Percentiles rank a stretch among this genome's conserved stretches.
phyloP scores from a whole-genome alignment of 2,113 vertebrate genomes.

The Neolamprologus modestus region DNA sequence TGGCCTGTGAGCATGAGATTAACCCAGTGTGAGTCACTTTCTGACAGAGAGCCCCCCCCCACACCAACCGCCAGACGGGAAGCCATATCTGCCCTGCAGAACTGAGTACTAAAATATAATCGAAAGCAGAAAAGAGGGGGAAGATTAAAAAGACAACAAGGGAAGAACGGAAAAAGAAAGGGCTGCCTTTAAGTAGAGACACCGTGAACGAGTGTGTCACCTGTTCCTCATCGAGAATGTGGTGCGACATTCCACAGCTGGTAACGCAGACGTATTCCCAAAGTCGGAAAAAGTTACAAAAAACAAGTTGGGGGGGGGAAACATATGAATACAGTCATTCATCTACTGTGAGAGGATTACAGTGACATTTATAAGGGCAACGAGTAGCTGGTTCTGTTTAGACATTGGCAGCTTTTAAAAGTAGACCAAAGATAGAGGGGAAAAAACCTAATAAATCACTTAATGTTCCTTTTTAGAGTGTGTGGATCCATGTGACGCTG shows the following conservation, averaged over 20 bases:
- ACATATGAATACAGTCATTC: conserved; percentile 16
- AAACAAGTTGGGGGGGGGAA: background rate
- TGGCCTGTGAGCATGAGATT: background rate
- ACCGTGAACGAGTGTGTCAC: conserved; percentile 12
- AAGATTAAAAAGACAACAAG: background rate
- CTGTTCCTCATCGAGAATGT: conserved; percentile 41
- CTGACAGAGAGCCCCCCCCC: background rate
- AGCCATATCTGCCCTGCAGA: background rate
- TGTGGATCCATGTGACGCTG: conserved; percentile 28
- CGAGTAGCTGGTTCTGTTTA: conserved; percentile 29
- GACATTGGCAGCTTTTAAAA: conserved; percentile 19
- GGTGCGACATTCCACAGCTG: conserved; percentile 53
- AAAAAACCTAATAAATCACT: conserved; percentile 24
- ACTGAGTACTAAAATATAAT: background rate
- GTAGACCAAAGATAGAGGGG: background rate
- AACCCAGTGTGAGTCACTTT: background rate
- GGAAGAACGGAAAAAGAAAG: background rate
- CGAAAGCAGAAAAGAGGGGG: background rate
- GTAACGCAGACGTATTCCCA: conserved; percentile 1
- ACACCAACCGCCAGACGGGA: background rate
- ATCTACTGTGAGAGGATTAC: background rate
- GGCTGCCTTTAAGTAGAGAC: background rate
- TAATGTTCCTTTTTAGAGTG: conserved; percentile 11
- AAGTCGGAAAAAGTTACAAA: background rate
- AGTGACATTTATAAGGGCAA: conserved; percentile 8